These are phyloP conservation scores for Trichonephila clavata DNA, from an alignment of 1,140 invertebrate genomes.

Conservation along the genomic window DNA sequence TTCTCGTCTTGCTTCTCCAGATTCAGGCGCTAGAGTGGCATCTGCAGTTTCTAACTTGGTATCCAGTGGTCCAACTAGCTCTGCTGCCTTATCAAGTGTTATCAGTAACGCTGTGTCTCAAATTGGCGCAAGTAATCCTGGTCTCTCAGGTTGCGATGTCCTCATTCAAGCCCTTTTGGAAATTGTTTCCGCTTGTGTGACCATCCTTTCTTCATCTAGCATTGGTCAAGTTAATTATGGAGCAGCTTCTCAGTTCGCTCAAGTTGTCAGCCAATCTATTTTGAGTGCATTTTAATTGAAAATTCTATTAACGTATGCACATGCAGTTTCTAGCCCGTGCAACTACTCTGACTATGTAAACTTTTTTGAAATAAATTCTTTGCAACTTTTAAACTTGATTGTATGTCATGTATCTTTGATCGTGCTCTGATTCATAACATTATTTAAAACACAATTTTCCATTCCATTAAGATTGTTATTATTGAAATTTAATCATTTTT, in stretches of 20 bases:
- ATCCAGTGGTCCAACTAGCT: background rate
- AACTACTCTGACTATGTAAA: no score
- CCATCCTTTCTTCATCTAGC: background rate
- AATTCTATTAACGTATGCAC: no score
- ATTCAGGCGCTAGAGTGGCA: background rate
- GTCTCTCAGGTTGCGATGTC: background rate
- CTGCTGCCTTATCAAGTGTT: background rate
- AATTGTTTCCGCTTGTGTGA: background rate
- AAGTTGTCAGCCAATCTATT: background rate
- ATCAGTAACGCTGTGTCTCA: slow-evolving; percentile 5
- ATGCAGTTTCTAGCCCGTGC: no score
- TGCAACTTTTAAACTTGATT: no score
- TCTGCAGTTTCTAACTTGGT: background rate
- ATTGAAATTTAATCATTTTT: no score
- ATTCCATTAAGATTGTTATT: no score
- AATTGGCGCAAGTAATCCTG: background rate
- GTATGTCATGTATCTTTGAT: no score
- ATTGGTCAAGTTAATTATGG: background rate
- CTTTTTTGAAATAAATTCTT: no score
- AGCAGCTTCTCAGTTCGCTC: background rate
- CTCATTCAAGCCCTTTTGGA: background rate
- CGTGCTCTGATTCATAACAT: no score
- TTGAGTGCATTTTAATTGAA: background rate
- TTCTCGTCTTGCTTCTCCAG: background rate
- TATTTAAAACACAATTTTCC: no score